A percentile compares a stretch with the other conserved stretches of the same genome.
Conservation (phyloP, 1,140 invertebrate species). For the Cydia splendana region DNA sequence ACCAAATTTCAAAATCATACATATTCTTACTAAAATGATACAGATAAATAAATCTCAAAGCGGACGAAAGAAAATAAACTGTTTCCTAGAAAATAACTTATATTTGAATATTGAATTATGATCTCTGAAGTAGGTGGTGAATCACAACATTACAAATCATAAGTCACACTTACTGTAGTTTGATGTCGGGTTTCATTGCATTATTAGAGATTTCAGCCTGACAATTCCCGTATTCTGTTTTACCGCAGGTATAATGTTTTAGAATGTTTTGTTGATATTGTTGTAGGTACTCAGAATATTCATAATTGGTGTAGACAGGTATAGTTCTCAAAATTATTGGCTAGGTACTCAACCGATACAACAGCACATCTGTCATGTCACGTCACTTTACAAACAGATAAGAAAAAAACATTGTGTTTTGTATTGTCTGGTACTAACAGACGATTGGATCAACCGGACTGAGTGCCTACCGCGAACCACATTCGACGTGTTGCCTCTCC, state of each 20-base stretch:
- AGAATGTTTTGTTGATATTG: neutral
- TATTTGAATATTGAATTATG: neutral
- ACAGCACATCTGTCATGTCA: constrained; percentile 10
- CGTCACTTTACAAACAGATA: constrained; percentile 14
- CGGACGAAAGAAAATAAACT: neutral
- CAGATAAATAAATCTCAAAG: neutral
- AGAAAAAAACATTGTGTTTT: neutral
- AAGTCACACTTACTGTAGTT: constrained; percentile 27
- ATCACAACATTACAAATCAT: constrained; percentile 15
- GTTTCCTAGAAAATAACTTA: neutral
- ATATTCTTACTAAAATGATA: too few species aligned
- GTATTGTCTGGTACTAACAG: neutral
- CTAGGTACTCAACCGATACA: constrained; percentile 5
- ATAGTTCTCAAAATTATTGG: neutral
- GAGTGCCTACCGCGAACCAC: too few species aligned
- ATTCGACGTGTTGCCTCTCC: too few species aligned
- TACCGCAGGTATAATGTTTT: neutral
- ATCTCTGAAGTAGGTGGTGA: constrained; percentile 14
- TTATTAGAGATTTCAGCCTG: neutral
- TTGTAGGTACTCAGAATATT: constrained; percentile 15
- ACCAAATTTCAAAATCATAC: too few species aligned
- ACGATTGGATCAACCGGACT: too few species aligned
- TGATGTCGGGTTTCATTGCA: constrained; percentile 23
- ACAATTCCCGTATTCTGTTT: neutral
- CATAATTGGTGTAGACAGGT: neutral